Evolutionary conservation across 2,797 vertebrate species (phyloP).

Genomic region (Danio albolineatus): DNA sequence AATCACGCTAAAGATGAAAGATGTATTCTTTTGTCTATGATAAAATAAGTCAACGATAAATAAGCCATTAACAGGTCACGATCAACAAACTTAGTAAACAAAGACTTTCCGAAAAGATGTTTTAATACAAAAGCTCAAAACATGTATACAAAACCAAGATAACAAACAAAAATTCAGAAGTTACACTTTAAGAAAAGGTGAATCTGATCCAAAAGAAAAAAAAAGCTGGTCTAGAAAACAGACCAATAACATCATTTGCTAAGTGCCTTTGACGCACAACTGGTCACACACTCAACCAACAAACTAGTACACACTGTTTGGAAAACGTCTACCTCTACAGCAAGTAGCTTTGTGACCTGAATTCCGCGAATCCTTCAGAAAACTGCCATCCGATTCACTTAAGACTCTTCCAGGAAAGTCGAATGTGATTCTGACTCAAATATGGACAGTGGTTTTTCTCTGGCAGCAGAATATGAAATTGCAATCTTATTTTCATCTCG

Average conservation of each 20-base stretch:
- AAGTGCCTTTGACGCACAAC: conserved; percentile 5
- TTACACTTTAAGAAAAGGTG: conserved; percentile 32
- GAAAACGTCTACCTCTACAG: conserved; percentile 1
- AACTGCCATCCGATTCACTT: not conserved
- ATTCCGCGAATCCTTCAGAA: not conserved
- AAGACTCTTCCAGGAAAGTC: conserved; percentile 5
- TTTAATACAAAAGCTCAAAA: conserved; percentile 30
- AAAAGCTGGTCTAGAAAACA: conserved; percentile 66
- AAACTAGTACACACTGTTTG: not conserved
- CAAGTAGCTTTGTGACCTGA: conserved; percentile 12
- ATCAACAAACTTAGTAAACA: conserved; percentile 7
- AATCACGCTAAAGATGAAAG: too few species aligned
- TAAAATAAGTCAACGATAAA: too few species aligned
- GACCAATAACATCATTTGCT: conserved; percentile 56
- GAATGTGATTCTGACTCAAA: not conserved
- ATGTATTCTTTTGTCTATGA: too few species aligned
- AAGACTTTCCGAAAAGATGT: conserved; percentile 21
- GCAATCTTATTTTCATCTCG: conserved; percentile 9
- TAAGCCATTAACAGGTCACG: not conserved
- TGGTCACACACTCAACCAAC: not conserved
- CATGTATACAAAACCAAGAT: conserved; percentile 66
- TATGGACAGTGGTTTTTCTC: not conserved
- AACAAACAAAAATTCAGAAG: conserved; percentile 36
- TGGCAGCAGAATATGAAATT: conserved; percentile 1
- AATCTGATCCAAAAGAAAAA: conserved; percentile 62